A percentile compares a stretch with the other conserved stretches of the same genome.
These are phyloP conservation scores for Diloba caeruleocephala DNA, from an alignment of 2,888 invertebrate genomes.

Conservation along the genomic window DNA sequence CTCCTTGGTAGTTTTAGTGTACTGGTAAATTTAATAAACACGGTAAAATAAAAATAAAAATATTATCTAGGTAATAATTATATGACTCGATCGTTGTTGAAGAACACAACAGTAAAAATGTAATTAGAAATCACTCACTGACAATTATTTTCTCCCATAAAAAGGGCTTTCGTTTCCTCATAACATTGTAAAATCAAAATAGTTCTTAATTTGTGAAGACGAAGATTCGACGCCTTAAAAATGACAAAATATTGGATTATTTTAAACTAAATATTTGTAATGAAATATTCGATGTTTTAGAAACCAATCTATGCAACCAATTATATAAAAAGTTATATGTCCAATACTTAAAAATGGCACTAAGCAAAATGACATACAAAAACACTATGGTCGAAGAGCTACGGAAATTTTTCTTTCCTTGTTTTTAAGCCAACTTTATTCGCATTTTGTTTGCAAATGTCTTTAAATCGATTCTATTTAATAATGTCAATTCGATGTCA, in stretches of 20 bases:
- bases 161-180: conserved; percentile 11
- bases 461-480: too few relatives aligned
- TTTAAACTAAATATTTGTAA: conserved; percentile 10
- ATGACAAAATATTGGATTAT: neutral
- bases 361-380: conserved; percentile 39
- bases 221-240: conserved; percentile 6
- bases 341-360: conserved; percentile 56
- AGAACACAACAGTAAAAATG: conserved; percentile 64
- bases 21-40: conserved; percentile 61
- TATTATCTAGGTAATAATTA: conserved; percentile 58
- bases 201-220: conserved; percentile 5
- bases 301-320: too few relatives aligned
- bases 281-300: conserved; percentile 48
- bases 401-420: neutral
- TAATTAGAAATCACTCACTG: neutral
- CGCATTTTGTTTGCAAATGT: neutral
- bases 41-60: conserved; percentile 68
- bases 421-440: neutral
- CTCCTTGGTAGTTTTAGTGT: conserved; percentile 53
- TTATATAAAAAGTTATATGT: conserved; percentile 29
- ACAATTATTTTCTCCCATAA: conserved; percentile 15
- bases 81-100: conserved; percentile 78
- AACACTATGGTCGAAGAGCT: conserved; percentile 5
- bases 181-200: conserved; percentile 11
- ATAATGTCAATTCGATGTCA: neutral